phyloP scores from a whole-genome alignment of 2,113 vertebrate genomes.

The Erythrocercus mccallii region DNA sequence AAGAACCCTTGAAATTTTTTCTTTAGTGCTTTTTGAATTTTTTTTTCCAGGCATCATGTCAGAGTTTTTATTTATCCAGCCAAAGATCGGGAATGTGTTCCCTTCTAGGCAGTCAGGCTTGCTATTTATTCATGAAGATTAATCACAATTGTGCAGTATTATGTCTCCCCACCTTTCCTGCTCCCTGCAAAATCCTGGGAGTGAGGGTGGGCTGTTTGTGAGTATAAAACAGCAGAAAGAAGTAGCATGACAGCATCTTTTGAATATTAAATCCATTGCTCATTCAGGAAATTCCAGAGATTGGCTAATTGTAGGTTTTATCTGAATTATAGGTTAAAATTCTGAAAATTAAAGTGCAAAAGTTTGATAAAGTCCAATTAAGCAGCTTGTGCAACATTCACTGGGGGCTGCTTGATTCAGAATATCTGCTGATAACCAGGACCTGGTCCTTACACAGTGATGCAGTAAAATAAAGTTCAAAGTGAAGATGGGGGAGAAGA shows the following conservation, averaged over 20 bases:
- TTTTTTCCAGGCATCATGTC: neutral
- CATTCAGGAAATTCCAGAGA: neutral
- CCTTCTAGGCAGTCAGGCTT: neutral
- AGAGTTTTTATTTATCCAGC: neutral
- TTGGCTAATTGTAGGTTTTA: neutral
- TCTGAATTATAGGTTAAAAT: neutral
- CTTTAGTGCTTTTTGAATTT: neutral
- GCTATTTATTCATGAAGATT: neutral
- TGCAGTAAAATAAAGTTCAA: neutral
- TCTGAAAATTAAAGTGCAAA: neutral
- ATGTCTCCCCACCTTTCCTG: constrained; percentile 1
- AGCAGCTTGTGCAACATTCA: neutral
- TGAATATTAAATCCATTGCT: neutral
- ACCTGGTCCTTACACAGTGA: neutral
- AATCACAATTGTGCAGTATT: neutral
- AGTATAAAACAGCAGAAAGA: neutral
- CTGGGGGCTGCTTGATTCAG: neutral
- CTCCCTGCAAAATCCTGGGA: neutral
- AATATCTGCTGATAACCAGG: neutral
- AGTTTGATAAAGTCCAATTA: neutral
- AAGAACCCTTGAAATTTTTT: neutral
- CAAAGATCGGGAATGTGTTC: neutral
- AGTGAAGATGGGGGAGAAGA: neutral
- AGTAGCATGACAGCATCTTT: neutral
- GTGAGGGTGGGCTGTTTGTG: neutral